Evolutionary conservation across 2,888 invertebrate species (phyloP).

Genomic region (Pollenia griseotomentosa): DNA sequence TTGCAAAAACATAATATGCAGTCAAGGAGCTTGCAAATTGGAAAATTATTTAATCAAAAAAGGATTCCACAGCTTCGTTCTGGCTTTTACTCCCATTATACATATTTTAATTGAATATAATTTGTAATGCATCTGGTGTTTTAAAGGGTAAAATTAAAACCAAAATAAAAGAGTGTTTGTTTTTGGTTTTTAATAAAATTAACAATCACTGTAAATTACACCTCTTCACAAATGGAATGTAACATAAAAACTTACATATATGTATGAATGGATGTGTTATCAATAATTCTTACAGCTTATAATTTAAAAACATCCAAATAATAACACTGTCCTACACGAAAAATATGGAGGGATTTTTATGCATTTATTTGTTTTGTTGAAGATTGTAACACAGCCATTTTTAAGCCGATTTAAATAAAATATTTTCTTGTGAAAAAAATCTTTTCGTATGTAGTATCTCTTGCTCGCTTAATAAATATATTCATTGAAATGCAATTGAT

Average conservation of each 20-base stretch:
- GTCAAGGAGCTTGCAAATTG: no score
- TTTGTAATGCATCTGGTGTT: constrained; percentile 35
- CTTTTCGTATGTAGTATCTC: no score
- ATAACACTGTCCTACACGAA: not conserved
- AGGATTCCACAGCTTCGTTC: not conserved
- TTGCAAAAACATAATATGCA: no score
- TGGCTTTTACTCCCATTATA: not conserved
- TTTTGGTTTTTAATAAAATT: constrained; percentile 64
- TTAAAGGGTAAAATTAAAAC: constrained; percentile 32
- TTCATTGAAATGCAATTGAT: no score
- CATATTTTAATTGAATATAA: constrained; percentile 27
- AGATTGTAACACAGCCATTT: no score
- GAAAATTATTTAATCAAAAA: not conserved
- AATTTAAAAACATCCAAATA: constrained; percentile 16
- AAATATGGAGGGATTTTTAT: no score
- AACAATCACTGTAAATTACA: constrained; percentile 61
- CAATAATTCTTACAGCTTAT: constrained; percentile 5
- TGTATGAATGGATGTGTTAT: no score
- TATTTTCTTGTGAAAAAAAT: no score
- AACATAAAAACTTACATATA: not conserved
- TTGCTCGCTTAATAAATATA: no score
- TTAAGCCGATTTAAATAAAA: no score
- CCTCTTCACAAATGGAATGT: constrained; percentile 23
- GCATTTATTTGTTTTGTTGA: no score
- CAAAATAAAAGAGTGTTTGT: constrained; percentile 48